phyloP scores from a whole-genome alignment of 2,113 vertebrate species.

The Brachionichthys hirsutus region DNA sequence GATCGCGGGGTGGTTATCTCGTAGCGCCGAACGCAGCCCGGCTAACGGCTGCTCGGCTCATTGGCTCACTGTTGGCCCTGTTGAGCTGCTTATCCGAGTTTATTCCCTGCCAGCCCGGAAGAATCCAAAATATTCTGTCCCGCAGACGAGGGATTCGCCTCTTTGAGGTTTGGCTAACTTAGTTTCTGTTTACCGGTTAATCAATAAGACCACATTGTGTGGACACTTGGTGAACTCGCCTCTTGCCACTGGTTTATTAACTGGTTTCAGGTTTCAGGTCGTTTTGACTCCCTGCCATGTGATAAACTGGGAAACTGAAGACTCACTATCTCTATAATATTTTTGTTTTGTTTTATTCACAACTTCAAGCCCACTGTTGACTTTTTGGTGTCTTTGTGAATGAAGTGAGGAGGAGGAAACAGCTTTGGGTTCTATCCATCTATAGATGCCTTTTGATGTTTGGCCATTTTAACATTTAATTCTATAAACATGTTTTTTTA shows the following conservation, averaged over 20 bases:
- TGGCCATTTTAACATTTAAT: too few species aligned
- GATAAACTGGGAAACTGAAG: not conserved
- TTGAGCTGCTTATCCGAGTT: slow-evolving; percentile 15
- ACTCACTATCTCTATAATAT: not conserved
- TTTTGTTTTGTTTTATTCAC: too few species aligned
- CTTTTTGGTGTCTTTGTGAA: too few species aligned
- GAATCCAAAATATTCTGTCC: slow-evolving; percentile 24
- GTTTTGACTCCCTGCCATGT: slow-evolving; percentile 5
- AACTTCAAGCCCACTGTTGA: too few species aligned
- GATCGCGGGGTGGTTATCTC: slow-evolving; percentile 43
- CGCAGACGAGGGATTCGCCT: slow-evolving; percentile 7
- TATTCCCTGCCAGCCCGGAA: slow-evolving; percentile 26
- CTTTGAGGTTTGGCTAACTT: slow-evolving; percentile 12
- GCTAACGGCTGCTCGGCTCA: slow-evolving; percentile 31
- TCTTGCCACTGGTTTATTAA: slow-evolving; percentile 26
- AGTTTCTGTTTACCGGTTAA: slow-evolving; percentile 34
- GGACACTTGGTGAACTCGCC: slow-evolving; percentile 15
- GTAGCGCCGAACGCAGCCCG: slow-evolving; percentile 35
- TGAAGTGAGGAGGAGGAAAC: too few species aligned
- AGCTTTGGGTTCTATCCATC: too few species aligned
- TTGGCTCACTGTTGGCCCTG: slow-evolving; percentile 21
- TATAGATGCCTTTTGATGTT: too few species aligned
- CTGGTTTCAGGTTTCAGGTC: slow-evolving; percentile 21
- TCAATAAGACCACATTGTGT: slow-evolving; percentile 7
- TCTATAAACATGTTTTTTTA: too few species aligned